Evolutionary conservation across 1,140 invertebrate genomes (phyloP).

Genomic region (Elysia chlorotica): DNA sequence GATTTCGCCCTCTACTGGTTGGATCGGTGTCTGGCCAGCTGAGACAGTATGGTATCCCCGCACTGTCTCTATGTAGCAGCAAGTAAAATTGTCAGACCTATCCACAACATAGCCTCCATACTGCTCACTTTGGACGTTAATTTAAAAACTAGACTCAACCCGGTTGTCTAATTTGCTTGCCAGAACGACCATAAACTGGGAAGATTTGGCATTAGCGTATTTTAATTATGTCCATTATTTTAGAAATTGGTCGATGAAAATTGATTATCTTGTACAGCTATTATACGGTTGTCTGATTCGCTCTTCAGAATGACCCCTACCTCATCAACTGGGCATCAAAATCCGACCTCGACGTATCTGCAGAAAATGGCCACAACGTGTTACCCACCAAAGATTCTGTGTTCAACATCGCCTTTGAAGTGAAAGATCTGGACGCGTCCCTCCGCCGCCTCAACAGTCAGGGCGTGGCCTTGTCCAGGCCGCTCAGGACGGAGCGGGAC

Average conservation of each 20-base stretch:
- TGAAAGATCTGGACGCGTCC: conserved; percentile 57
- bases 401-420: conserved; percentile 64
- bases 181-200: neutral
- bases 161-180: neutral
- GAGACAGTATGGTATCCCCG: too few relatives aligned
- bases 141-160: neutral
- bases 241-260: neutral
- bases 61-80: too few relatives aligned
- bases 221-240: neutral
- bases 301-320: conserved; percentile 14
- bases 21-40: too few relatives aligned
- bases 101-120: too few relatives aligned
- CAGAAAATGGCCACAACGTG: too few relatives aligned
- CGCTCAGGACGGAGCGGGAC: conserved; percentile 45
- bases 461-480: conserved; percentile 47
- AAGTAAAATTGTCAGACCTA: too few relatives aligned
- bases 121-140: neutral
- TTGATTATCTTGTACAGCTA: neutral
- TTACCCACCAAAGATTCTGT: conserved; percentile 56
- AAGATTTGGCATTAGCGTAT: neutral
- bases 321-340: conserved; percentile 4
- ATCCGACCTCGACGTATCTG: neutral
- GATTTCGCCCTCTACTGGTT: too few relatives aligned
- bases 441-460: conserved; percentile 40
- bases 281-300: too few relatives aligned